phyloP scores from a whole-genome alignment of 1,140 invertebrate genomes.

The Heliconius hewitsoni region DNA sequence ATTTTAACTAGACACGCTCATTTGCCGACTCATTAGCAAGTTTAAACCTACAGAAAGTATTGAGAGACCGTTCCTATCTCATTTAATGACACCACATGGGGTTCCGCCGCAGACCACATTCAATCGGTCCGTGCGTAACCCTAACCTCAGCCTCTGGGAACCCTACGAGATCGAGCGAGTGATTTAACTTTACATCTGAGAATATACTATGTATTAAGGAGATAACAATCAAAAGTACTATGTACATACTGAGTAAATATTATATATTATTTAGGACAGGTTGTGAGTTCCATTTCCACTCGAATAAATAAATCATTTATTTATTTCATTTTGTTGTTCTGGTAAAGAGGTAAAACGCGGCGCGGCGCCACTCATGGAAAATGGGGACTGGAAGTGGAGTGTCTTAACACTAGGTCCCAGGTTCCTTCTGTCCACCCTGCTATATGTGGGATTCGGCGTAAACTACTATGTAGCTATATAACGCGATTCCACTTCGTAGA shows the following conservation, averaged over 20 bases:
- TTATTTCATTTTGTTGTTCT: too few relatives aligned
- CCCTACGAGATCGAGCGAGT: constrained; percentile 53
- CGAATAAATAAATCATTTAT: too few relatives aligned
- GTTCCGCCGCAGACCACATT: constrained; percentile 66
- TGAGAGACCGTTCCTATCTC: constrained; percentile 41
- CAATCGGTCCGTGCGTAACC: constrained; percentile 54
- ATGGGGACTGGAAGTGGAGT: too few relatives aligned
- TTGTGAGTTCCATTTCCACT: too few relatives aligned
- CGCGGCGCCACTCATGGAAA: too few relatives aligned
- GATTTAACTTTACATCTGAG: constrained; percentile 58
- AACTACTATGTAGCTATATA: not conserved
- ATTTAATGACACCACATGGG: constrained; percentile 57
- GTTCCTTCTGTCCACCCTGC: too few relatives aligned
- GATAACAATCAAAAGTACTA: constrained; percentile 26
- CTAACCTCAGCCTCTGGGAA: constrained; percentile 54
- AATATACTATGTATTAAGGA: constrained; percentile 46
- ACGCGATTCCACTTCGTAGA: constrained; percentile 15
- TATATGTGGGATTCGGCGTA: too few relatives aligned
- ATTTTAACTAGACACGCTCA: constrained; percentile 38
- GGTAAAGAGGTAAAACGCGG: too few relatives aligned
- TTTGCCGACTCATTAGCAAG: constrained; percentile 46
- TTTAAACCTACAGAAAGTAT: constrained; percentile 39
- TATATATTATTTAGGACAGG: too few relatives aligned
- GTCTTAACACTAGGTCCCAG: too few relatives aligned
- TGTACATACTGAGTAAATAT: too few relatives aligned